Conservation (phyloP, 1,140 invertebrate species). For the Procambarus clarkii region DNA sequence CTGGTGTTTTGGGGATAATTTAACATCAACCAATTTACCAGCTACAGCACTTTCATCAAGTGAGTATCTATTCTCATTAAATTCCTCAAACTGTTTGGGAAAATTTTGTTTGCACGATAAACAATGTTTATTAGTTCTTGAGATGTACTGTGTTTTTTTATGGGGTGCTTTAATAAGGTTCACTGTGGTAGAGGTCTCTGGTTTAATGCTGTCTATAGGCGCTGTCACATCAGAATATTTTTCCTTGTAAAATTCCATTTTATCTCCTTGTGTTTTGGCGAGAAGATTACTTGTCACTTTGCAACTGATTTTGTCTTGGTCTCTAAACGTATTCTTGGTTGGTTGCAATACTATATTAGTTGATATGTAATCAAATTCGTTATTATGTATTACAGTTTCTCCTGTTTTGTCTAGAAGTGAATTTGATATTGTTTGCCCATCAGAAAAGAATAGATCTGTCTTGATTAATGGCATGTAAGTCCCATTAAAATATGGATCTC, state of each 20-base stretch:
- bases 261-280: not conserved
- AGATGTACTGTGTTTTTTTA: not conserved
- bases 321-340: not conserved
- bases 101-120: not conserved
- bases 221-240: not conserved
- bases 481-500: not conserved
- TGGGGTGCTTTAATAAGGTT: not conserved
- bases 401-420: not conserved
- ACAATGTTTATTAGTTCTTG: not conserved
- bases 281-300: not conserved
- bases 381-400: not conserved
- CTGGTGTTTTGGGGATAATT: not conserved
- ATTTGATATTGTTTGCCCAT: not conserved
- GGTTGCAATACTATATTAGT: not conserved
- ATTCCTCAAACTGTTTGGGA: not conserved
- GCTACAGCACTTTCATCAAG: not conserved
- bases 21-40: not conserved
- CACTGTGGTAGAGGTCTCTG: not conserved
- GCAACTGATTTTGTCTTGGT: not conserved
- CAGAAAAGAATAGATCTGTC: not conserved
- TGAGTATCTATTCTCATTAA: not conserved
- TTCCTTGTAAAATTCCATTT: not conserved
- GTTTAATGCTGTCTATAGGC: not conserved
- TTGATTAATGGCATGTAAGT: not conserved
- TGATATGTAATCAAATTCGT: not conserved